phyloP scores from a whole-genome alignment of 1,140 invertebrate species.

The Drosophila murphyi region DNA sequence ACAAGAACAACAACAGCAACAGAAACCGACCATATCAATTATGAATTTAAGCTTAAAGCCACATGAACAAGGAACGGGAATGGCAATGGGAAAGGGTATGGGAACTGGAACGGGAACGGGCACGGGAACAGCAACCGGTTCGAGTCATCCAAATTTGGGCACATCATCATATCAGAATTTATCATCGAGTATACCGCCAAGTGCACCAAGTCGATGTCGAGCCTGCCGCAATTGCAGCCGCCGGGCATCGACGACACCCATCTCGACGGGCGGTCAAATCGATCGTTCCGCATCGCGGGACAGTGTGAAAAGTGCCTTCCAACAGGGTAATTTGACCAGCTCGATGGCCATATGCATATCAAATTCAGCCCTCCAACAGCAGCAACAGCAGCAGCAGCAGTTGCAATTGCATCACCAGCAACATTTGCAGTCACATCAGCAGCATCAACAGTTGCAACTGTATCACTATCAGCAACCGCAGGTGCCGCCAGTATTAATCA shows the following conservation, averaged over 20 bases:
- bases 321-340: slow-evolving; percentile 82
- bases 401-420: slow-evolving; percentile 36
- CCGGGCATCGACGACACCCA: slow-evolving; percentile 90
- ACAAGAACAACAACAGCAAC: slow-evolving; percentile 21
- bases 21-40: slow-evolving; percentile 82
- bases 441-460: slow-evolving; percentile 40
- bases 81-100: slow-evolving; percentile 85
- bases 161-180: slow-evolving; percentile 86
- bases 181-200: slow-evolving; percentile 85
- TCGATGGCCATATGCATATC: slow-evolving; percentile 77
- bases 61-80: slow-evolving; percentile 84
- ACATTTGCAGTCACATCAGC: slow-evolving; percentile 45
- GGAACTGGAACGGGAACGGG: slow-evolving; percentile 67
- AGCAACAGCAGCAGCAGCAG: slow-evolving; percentile 57
- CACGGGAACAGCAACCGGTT: slow-evolving; percentile 85
- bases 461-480: slow-evolving; percentile 65
- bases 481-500: slow-evolving; percentile 89
- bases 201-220: slow-evolving; percentile 86
- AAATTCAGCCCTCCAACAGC: slow-evolving; percentile 60
- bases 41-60: slow-evolving; percentile 75
- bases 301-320: slow-evolving; percentile 88
- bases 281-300: slow-evolving; percentile 90
- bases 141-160: slow-evolving; percentile 84
- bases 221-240: slow-evolving; percentile 89
- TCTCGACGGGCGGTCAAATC: slow-evolving; percentile 89